These are phyloP conservation scores for Delphinapterus leucas DNA, from an alignment of 2,113 vertebrate genomes.

Conservation along the genomic window DNA sequence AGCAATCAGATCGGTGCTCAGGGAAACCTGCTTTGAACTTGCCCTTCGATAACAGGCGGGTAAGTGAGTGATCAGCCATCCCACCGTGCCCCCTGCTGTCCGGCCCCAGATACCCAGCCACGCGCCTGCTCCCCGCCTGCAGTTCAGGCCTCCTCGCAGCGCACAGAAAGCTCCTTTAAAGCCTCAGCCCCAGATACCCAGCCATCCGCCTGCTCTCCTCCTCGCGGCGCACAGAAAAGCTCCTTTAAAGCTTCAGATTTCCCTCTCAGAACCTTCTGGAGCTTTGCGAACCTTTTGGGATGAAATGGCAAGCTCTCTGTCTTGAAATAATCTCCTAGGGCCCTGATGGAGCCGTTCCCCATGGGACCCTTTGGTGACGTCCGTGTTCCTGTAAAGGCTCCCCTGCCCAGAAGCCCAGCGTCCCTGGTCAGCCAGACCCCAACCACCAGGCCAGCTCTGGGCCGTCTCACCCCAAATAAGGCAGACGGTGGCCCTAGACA, in stretches of 20 bases:
- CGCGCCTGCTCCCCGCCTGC: neutral
- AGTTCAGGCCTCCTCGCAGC: accelerated
- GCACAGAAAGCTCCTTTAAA: neutral
- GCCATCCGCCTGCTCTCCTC: neutral
- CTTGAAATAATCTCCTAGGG: neutral
- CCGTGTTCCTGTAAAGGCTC: neutral
- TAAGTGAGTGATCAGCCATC: neutral
- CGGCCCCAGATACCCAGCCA: accelerated
- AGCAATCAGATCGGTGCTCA: no score
- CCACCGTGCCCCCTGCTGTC: neutral
- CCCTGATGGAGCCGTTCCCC: neutral
- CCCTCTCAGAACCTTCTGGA: no score
- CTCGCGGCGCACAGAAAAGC: neutral
- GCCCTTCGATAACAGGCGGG: accelerated
- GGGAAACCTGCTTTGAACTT: neutral
- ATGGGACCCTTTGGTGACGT: neutral
- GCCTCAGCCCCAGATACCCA: accelerated
- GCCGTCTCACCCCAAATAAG: neutral
- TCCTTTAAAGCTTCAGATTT: neutral
- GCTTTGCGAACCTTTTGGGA: neutral
- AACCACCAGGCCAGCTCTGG: accelerated
- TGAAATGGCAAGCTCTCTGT: neutral
- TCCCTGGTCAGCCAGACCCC: neutral
- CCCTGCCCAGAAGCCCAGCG: accelerated
- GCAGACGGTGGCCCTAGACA: accelerated